Evolutionary conservation across 1,140 invertebrate species (phyloP).

Genomic region (Drosophila equinoxialis): DNA sequence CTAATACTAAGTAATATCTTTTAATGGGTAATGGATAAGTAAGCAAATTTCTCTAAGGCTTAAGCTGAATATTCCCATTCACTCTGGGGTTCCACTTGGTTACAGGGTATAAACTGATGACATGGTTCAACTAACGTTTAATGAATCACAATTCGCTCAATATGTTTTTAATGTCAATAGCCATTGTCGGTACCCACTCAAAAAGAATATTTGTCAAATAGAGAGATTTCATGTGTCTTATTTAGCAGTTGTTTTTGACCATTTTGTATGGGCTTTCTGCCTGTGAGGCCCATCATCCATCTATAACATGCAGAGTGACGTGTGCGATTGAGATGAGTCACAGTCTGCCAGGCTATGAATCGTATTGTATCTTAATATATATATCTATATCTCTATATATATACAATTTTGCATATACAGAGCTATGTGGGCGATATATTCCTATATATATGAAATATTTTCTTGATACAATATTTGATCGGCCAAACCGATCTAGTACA

Average conservation of each 20-base stretch:
- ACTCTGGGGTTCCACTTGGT: background rate
- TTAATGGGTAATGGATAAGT: no score
- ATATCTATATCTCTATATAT: background rate
- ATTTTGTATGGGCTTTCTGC: slow-evolving; percentile 15
- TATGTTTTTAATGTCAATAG: slow-evolving; percentile 45
- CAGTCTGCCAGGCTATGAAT: slow-evolving; percentile 7
- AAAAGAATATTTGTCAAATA: slow-evolving; percentile 54
- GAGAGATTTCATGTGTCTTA: slow-evolving; percentile 29
- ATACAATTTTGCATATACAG: slow-evolving; percentile 1
- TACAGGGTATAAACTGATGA: background rate
- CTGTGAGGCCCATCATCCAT: slow-evolving; percentile 3
- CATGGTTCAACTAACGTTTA: slow-evolving; percentile 18
- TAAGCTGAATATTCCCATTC: background rate
- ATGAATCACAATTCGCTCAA: slow-evolving; percentile 57
- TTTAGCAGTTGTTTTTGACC: slow-evolving; percentile 1
- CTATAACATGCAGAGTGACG: background rate
- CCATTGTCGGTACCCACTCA: slow-evolving; percentile 43
- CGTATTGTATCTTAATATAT: slow-evolving; percentile 5
- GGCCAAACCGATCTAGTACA: background rate
- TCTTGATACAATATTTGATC: slow-evolving; percentile 12
- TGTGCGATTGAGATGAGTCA: slow-evolving; percentile 1
- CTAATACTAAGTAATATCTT: no score
- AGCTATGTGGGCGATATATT: slow-evolving; percentile 22
- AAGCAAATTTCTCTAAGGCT: no score
- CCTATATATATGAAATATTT: slow-evolving; percentile 13